Conservation (phyloP, 2,113 vertebrate genomes). For the Eubucco bourcierii region DNA sequence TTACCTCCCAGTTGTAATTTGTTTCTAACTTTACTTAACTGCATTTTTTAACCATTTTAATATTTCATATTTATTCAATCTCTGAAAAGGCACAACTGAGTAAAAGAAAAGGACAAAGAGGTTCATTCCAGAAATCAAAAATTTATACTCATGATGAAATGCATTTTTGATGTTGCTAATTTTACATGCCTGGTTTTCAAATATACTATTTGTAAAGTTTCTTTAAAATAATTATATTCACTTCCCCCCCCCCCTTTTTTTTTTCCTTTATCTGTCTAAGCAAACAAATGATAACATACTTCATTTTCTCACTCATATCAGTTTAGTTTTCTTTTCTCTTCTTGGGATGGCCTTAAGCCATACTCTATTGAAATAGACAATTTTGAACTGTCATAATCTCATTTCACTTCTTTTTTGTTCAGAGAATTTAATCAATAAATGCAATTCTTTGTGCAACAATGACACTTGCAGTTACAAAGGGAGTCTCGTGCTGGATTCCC, state of each 20-base stretch:
- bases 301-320: background rate
- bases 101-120: background rate
- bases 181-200: background rate
- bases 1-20: background rate
- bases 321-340: background rate
- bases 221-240: background rate
- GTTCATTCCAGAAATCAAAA: background rate
- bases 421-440: conserved; percentile 10
- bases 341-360: background rate
- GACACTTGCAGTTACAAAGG: background rate
- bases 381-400: background rate
- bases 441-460: background rate
- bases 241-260: background rate
- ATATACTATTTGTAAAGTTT: background rate
- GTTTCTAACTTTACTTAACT: background rate
- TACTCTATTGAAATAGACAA: background rate
- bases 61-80: background rate
- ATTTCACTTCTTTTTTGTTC: background rate
- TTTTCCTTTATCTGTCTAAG: background rate
- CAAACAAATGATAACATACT: background rate
- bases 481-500: background rate
- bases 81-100: rapidly evolving
- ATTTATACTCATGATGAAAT: background rate
- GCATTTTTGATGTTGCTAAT: background rate
- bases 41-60: background rate